Conservation (phyloP, 2,888 invertebrate species). For the Callyntrura sp. region DNA sequence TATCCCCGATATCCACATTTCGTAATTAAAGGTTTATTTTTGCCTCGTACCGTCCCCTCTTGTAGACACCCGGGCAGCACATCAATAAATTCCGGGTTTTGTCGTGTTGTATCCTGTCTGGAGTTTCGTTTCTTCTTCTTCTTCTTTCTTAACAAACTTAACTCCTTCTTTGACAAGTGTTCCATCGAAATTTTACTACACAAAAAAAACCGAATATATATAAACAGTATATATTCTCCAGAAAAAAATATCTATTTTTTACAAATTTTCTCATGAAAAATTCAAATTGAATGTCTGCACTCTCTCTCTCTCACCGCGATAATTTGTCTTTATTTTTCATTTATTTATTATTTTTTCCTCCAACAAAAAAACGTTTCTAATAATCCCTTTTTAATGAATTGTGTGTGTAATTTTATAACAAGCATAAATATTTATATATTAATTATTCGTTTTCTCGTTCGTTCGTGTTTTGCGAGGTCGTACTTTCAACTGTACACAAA, state of each 20-base stretch:
- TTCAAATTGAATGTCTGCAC: slow-evolving; percentile 66
- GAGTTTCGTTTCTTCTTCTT: slow-evolving; percentile 27
- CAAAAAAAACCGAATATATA: neutral
- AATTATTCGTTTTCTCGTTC: neutral
- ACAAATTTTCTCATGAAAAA: slow-evolving; percentile 35
- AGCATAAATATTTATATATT: neutral
- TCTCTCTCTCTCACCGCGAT: slow-evolving; percentile 71
- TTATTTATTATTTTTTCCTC: slow-evolving; percentile 25
- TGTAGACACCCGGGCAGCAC: too few species aligned
- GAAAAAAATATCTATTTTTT: slow-evolving; percentile 16
- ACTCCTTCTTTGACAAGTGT: slow-evolving; percentile 80
- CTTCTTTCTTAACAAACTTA: slow-evolving; percentile 65
- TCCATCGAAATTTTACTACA: slow-evolving; percentile 41
- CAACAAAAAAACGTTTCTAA: slow-evolving; percentile 5
- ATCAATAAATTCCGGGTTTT: too few species aligned
- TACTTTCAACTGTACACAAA: neutral
- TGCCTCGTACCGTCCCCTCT: too few species aligned
- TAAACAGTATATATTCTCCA: neutral
- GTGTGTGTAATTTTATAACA: slow-evolving; percentile 16
- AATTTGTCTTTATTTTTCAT: slow-evolving; percentile 9
- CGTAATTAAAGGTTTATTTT: too few species aligned
- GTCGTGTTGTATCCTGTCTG: too few species aligned
- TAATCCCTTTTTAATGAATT: slow-evolving; percentile 10
- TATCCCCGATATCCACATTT: too few species aligned
- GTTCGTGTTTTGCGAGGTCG: neutral